A percentile compares a stretch with the other conserved stretches of the same genome.
phyloP scores from a whole-genome alignment of 2,113 vertebrate genomes.

The Caloenas nicobarica region DNA sequence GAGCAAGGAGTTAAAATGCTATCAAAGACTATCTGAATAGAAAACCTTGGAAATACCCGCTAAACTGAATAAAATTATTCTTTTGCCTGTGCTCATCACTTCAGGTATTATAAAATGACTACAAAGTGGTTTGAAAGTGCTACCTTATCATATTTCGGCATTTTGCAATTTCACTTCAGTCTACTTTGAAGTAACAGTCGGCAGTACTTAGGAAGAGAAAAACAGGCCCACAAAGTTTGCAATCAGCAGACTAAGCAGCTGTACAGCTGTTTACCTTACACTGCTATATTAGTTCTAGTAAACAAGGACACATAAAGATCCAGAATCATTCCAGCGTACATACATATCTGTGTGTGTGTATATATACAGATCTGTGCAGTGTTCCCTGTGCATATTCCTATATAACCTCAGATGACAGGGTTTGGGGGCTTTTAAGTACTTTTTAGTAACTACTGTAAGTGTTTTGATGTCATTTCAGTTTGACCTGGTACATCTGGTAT shows the following conservation, averaged over 20 bases:
- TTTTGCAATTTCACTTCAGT: neutral
- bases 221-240: neutral
- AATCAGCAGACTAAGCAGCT: neutral
- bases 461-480: neutral
- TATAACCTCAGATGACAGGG: neutral
- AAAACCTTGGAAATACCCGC: neutral
- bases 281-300: neutral
- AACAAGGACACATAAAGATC: neutral
- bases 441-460: neutral
- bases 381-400: neutral
- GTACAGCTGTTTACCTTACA: neutral
- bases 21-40: neutral
- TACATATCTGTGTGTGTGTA: neutral
- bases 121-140: neutral
- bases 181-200: neutral
- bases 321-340: neutral
- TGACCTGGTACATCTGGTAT: neutral
- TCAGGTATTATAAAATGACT: neutral
- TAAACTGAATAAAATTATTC: neutral
- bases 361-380: neutral
- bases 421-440: neutral
- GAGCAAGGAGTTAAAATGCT: neutral
- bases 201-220: neutral
- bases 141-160: neutral
- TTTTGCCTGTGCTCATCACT: neutral